Conservation (phyloP, 2,797 vertebrate species). For the Gymnothorax javanicus region DNA sequence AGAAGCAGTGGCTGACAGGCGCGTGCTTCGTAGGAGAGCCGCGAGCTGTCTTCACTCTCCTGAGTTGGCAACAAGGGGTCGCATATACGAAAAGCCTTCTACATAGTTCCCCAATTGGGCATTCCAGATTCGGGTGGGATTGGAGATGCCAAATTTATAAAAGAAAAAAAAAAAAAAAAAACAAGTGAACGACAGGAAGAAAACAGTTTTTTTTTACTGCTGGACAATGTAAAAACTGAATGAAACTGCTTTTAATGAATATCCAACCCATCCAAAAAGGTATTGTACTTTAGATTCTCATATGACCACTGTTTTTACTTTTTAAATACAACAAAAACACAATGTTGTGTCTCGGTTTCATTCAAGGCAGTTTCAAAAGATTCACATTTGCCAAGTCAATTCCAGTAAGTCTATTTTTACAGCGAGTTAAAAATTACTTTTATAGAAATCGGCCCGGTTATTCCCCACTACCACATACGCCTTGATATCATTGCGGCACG, state of each 20-base stretch:
- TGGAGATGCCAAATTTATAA: too few relatives aligned
- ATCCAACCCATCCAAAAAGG: not conserved
- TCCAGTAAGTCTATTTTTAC: constrained; percentile 59
- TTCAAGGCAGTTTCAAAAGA: not conserved
- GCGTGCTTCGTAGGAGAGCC: too few relatives aligned
- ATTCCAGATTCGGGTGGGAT: too few relatives aligned
- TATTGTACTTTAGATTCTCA: not conserved
- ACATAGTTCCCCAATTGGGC: too few relatives aligned
- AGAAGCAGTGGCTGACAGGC: too few relatives aligned
- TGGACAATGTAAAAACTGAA: not conserved
- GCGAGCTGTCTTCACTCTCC: too few relatives aligned
- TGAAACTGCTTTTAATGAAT: not conserved
- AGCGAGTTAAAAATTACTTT: constrained; percentile 2
- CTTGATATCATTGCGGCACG: constrained; percentile 7
- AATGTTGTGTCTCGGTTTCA: not conserved
- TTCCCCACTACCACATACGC: constrained; percentile 45
- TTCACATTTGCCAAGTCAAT: constrained; percentile 18
- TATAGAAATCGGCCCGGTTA: constrained; percentile 44
- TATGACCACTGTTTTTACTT: not conserved
- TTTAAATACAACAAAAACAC: not conserved
- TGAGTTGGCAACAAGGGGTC: too few relatives aligned
- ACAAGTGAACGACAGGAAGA: too few relatives aligned
- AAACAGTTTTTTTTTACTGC: too few relatives aligned
- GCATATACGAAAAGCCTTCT: too few relatives aligned
- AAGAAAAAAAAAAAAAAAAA: too few relatives aligned